Base-by-base conservation (phyloP, 1,140 invertebrate genomes). In the Gryllus bimaculatus region DNA sequence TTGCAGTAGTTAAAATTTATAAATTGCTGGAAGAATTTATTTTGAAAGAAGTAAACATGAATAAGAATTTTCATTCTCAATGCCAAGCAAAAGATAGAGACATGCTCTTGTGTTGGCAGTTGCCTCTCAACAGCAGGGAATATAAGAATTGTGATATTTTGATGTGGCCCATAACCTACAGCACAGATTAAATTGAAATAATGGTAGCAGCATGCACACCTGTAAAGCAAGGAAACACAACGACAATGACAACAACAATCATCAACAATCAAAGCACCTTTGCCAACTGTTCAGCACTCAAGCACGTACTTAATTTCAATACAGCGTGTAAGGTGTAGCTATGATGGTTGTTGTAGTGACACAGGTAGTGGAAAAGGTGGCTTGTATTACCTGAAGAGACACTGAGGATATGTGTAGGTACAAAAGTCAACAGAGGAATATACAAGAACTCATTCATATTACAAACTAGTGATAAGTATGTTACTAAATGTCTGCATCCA, bases 181-280 rank as follows among this genome's bases (percentile, higher is more conserved):
- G 79, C 79, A 79, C 75, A 79, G 79, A 54, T 66, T 79, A 77
- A 48, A 79, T 73, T 74, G 48, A 74, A 75, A 66, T 66, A 79
- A 79, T 77, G 48, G 79, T 81, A 81, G 81, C 81, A 78, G 79
- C 81, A 81, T 81, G 81, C 81, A 81, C 81, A 81, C 81, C 81
- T 81, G 81, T 78, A 81, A 81, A 81, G 81, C 81, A 81, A 81
- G 81, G 81, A 80, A 80, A 79, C 54, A 80, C 78, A 79, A 79
- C 79, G 78, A 81, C 78, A 80, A 79, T 79, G 76, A 81, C 78
- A 81, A 80, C 76, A 81, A 81, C 78, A 80, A 81, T 80, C 54
- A 79, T 79, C 49, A 80, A 81, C 81, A 81, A 81, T 78, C 78
- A 81, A 81, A 81, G 81, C 81, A 81, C 79, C 81, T 78, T 81